Conservation (phyloP, 2,797 vertebrate species). For the Phoxinus dragarum region DNA sequence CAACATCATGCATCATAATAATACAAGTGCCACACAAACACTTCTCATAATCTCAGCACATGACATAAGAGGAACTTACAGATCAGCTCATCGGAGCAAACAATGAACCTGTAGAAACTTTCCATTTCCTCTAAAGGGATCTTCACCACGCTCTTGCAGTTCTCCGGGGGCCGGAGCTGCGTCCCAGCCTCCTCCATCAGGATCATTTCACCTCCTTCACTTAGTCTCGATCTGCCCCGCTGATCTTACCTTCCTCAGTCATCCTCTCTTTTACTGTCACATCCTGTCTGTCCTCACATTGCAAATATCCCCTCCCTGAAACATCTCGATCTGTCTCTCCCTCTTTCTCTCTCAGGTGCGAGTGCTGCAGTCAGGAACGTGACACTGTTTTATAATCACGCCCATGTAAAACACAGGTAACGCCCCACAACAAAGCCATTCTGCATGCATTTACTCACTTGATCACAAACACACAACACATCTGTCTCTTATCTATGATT, state of each 20-base stretch:
- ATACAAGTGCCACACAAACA: not conserved
- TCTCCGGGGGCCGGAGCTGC: conserved; percentile 63
- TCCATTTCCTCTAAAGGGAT: conserved; percentile 79
- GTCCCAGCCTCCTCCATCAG: conserved; percentile 57
- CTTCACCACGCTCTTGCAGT: conserved; percentile 66
- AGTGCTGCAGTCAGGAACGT: conserved; percentile 60
- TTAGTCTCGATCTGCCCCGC: conserved; percentile 20
- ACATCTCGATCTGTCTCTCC: not conserved
- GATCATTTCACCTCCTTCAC: conserved; percentile 49
- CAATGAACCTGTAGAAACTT: conserved; percentile 76
- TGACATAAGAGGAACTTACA: conserved; percentile 70
- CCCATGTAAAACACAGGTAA: conserved; percentile 31
- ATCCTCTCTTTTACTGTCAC: conserved; percentile 34
- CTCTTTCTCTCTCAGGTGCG: conserved; percentile 60
- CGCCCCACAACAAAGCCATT: conserved; percentile 17
- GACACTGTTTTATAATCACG: conserved; percentile 56
- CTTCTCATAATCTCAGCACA: not conserved
- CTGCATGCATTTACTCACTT: not conserved
- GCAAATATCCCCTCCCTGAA: conserved; percentile 47
- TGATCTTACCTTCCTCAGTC: conserved; percentile 20
- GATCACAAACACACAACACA: not conserved
- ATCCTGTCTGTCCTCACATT: conserved; percentile 53
- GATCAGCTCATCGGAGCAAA: conserved; percentile 75
- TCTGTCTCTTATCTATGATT: not conserved
- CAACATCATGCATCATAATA: not conserved